These are phyloP conservation scores for Nothocercus julius DNA, from an alignment of 2,113 vertebrate species.

Conservation along the genomic window DNA sequence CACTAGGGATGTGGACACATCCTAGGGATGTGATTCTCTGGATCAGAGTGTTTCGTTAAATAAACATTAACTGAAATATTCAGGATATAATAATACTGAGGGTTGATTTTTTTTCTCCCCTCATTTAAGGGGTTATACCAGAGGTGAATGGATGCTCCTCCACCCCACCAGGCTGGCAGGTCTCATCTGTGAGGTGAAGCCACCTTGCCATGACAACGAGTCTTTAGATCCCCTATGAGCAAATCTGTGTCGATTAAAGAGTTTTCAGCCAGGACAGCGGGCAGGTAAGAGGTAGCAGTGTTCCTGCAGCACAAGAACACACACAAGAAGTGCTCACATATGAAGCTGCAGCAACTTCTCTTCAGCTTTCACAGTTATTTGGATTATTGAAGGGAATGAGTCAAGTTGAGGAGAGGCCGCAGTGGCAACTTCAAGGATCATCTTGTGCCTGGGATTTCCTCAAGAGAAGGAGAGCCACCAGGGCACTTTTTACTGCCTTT, in stretches of 20 bases:
- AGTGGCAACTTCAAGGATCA: not conserved
- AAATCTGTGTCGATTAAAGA: not conserved
- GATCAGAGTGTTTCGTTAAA: not conserved
- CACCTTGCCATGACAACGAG: not conserved
- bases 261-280: not conserved
- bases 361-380: not conserved
- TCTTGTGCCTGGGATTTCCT: not conserved
- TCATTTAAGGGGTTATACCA: not conserved
- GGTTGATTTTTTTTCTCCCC: not conserved
- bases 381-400: not conserved
- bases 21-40: no score
- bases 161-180: not conserved
- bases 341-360: not conserved
- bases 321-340: not conserved
- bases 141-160: not conserved
- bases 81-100: no score
- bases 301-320: not conserved
- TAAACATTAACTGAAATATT: not conserved
- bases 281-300: not conserved
- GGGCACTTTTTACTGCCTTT: not conserved
- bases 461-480: not conserved
- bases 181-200: not conserved
- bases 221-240: not conserved
- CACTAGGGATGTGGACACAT: not conserved
- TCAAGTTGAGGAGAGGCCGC: not conserved